Evolutionary conservation across 2,888 invertebrate genomes (phyloP).

Genomic region (Chaetoderma sp.): DNA sequence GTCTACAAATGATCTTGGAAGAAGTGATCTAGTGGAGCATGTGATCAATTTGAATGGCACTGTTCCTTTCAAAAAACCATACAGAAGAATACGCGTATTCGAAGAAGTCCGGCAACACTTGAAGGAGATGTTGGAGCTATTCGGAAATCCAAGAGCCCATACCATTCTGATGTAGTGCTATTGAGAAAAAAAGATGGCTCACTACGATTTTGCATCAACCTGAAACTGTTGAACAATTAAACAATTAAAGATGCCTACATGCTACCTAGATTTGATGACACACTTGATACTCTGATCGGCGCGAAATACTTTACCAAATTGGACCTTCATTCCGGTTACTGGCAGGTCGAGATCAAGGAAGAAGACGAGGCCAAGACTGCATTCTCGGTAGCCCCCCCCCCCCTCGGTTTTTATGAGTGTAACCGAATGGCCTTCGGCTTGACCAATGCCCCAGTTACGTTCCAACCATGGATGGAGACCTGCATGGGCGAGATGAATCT

Average conservation of each 20-base stretch:
- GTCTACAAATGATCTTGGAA: conserved; percentile 27
- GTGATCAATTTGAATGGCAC: conserved; percentile 15
- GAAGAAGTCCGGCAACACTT: too few relatives aligned
- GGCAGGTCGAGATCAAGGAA: conserved; percentile 27
- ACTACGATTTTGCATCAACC: conserved; percentile 35
- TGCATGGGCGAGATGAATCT: conserved; percentile 14
- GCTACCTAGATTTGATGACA: conserved; percentile 26
- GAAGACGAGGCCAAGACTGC: conserved; percentile 27
- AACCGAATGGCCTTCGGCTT: conserved; percentile 28
- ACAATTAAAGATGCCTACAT: too few relatives aligned
- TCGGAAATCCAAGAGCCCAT: conserved; percentile 12
- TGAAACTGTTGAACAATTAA: conserved; percentile 11
- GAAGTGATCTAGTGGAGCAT: too few relatives aligned
- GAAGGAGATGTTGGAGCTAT: conserved; percentile 25
- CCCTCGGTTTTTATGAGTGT: conserved; percentile 31
- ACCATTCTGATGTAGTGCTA: conserved; percentile 15
- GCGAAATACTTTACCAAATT: too few relatives aligned
- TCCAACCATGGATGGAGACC: conserved; percentile 24
- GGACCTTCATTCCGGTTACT: conserved; percentile 24
- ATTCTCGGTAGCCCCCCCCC: conserved; percentile 23
- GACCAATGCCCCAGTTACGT: conserved; percentile 24
- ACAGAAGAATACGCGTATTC: conserved; percentile 16
- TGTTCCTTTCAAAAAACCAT: conserved; percentile 25
- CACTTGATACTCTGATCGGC: conserved; percentile 21
- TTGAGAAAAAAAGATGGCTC: too few relatives aligned